Percentiles rank a stretch among this genome's conserved stretches.
Conservation (phyloP, 2,797 vertebrate genomes). For the Anguilla marmorata region DNA sequence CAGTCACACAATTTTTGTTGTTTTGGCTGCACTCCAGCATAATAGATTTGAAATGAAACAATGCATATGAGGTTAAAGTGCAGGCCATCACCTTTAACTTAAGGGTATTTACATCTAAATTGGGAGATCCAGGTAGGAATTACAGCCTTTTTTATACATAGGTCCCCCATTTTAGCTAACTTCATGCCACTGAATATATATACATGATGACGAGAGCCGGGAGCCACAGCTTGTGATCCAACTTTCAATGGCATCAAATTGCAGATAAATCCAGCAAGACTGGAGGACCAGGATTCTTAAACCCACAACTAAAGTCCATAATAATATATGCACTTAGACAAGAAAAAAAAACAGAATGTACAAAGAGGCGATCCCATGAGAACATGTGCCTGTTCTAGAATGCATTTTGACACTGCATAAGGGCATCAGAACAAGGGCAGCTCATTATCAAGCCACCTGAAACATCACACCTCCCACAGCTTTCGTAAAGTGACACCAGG, state of each 20-base stretch:
- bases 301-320: neutral
- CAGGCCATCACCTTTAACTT: no score
- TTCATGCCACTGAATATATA: neutral
- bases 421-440: neutral
- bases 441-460: neutral
- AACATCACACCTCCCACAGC: slow-evolving; percentile 9
- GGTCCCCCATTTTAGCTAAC: neutral
- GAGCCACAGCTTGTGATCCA: neutral
- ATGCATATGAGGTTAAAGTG: no score
- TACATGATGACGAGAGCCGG: neutral
- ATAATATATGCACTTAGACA: neutral
- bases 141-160: neutral
- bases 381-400: neutral
- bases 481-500: neutral
- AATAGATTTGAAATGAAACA: no score
- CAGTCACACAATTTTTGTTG: no score
- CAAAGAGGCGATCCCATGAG: neutral
- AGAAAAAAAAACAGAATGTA: neutral
- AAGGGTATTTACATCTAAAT: no score
- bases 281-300: neutral
- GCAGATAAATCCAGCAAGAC: neutral
- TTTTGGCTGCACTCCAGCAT: no score
- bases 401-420: neutral
- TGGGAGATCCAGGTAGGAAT: neutral
- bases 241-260: neutral